phyloP scores from a whole-genome alignment of 2,113 vertebrate genomes.

The Puntigrus tetrazona region DNA sequence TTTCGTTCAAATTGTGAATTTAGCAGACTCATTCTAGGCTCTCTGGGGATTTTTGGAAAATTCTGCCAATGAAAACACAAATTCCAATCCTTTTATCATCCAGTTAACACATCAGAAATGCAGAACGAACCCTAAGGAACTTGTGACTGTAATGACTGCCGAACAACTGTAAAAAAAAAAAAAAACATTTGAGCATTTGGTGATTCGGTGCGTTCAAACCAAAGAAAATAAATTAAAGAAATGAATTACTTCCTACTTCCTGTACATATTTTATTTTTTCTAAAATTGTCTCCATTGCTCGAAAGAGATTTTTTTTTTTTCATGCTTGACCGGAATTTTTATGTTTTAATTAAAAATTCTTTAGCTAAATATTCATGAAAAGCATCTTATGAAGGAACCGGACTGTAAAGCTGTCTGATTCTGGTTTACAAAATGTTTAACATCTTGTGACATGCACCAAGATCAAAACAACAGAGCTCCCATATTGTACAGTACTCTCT shows the following conservation, averaged over 20 bases:
- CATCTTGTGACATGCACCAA: neutral
- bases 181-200: neutral
- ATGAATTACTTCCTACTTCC: neutral
- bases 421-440: neutral
- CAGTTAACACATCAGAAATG: conserved; percentile 23
- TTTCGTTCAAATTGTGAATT: neutral
- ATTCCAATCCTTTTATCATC: conserved; percentile 26
- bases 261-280: neutral
- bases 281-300: neutral
- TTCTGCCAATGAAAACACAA: conserved; percentile 10
- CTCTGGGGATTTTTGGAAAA: conserved; percentile 7
- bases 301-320: neutral
- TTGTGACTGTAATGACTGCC: neutral
- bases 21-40: neutral
- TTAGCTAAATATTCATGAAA: neutral
- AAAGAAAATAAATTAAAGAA: neutral
- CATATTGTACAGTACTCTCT: neutral
- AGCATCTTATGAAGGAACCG: neutral
- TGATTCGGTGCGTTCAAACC: neutral
- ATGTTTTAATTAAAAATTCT: neutral
- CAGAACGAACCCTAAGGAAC: conserved; percentile 19
- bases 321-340: conserved; percentile 6
- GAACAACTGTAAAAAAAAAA: neutral
- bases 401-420: neutral
- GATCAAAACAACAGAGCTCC: neutral